Evolutionary conservation across 2,888 invertebrate species (phyloP), one percentile per base, ranked within the genome.

Genomic region (Melanargia galathea): DNA sequence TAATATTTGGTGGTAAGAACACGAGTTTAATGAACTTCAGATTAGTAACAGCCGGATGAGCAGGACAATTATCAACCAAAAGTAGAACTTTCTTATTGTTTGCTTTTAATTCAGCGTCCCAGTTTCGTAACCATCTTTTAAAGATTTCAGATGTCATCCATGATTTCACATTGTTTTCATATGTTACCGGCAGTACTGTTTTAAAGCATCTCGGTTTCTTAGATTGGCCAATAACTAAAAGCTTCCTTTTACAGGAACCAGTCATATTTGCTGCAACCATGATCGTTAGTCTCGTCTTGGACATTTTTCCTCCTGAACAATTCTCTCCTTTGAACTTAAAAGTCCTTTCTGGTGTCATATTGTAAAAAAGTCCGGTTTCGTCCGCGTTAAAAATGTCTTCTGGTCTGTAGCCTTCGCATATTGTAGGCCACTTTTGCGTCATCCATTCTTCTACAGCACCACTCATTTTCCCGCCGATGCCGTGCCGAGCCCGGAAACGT

Each of bases 231-330:
- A 63, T 62, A 33, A 65, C 49, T n/a, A 61, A 49, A 40, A 64
- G 49, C 48, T 65, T 63, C 51, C 26, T 63, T 63, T 66, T 57
- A 54, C 35, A n/a, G 51, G 64, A 46, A 6, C 78, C 81, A 69
- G 62, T 68, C 71, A 75, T 76, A 68, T 79, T 80, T 6, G 73
- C 71, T 65, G 73, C 73, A 46, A 80, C 70, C 48, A 80, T 66
- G 48, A 79, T 71, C 6, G 78, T 81, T 56, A 81, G 59, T 61
- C 77, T 67, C 30, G 72, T 71, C 62, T 79, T 75, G 20, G 71
- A 72, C 5, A 71, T 60, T 60, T 79, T 78, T 55, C 75, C 79
- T 38, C 75, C 74, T 5, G 48, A 59, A 67, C 75, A 77, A 58
- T 75, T 74, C 64, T 80, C 77, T 26, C 72, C 72, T 73, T 74